Conservation (phyloP, 2,888 invertebrate species). For the Diadegma fenestrale region DNA sequence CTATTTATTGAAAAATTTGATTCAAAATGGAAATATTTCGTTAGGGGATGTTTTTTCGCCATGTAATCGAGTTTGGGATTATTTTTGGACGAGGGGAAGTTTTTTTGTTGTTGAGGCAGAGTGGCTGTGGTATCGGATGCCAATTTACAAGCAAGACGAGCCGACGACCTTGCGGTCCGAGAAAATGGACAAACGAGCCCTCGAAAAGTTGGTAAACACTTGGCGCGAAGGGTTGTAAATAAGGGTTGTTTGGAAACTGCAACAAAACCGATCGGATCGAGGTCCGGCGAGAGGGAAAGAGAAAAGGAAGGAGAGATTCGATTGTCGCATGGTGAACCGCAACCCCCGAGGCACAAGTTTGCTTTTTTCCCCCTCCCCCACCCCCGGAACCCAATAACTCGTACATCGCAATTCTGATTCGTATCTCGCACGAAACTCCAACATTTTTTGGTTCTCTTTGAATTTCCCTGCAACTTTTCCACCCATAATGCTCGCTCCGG, state of each 20-base stretch:
- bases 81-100: background rate
- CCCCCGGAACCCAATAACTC: constrained; percentile 27
- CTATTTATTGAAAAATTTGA: background rate
- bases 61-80: background rate
- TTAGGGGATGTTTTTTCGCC: background rate
- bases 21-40: background rate
- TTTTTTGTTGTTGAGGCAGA: background rate
- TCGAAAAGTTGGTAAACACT: constrained; percentile 32
- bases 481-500: background rate
- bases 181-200: constrained; percentile 8
- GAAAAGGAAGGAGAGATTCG: no score
- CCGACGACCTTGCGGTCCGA: background rate
- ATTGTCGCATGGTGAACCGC: constrained; percentile 57
- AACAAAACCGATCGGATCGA: constrained; percentile 57
- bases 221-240: constrained; percentile 18
- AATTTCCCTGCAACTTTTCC: constrained; percentile 36
- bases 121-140: background rate
- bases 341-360: constrained; percentile 53
- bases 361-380: constrained; percentile 24
- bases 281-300: constrained; percentile 22
- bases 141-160: constrained; percentile 10
- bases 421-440: constrained; percentile 41
- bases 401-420: constrained; percentile 36
- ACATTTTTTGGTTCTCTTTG: constrained; percentile 10
- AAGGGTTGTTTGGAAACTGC: constrained; percentile 43